phyloP scores from a whole-genome alignment of 2,797 vertebrate genomes.

The Sebastes cheni region DNA sequence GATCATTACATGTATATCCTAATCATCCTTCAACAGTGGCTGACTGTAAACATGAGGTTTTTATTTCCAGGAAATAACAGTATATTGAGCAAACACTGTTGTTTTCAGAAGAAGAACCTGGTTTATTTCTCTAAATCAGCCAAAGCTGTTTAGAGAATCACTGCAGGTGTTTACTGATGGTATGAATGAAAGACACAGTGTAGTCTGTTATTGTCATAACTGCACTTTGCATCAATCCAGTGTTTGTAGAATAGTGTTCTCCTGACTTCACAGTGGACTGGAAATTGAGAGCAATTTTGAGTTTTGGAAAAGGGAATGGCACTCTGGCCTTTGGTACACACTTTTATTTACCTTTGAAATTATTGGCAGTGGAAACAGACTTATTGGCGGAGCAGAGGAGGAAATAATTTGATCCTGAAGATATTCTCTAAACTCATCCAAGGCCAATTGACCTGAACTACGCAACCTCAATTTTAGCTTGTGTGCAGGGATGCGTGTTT shows the following conservation, averaged over 20 bases:
- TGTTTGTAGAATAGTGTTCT: constrained; percentile 9
- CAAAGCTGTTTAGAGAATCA: constrained; percentile 38
- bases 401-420: constrained; percentile 26
- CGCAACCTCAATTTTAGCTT: constrained; percentile 22
- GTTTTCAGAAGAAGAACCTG: constrained; percentile 14
- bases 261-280: constrained; percentile 8
- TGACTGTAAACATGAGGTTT: constrained; percentile 23
- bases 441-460: constrained; percentile 25
- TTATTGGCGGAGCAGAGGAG: constrained; percentile 11
- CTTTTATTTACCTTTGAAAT: constrained; percentile 48
- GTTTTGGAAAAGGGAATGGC: constrained; percentile 1
- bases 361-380: constrained; percentile 24
- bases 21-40: constrained; percentile 35
- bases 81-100: constrained; percentile 24
- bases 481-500: background rate
- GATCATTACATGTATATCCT: background rate
- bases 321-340: constrained; percentile 44
- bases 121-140: constrained; percentile 51
- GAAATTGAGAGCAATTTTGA: constrained; percentile 34
- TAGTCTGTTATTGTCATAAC: background rate
- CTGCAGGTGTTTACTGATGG: constrained; percentile 16
- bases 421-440: constrained; percentile 20
- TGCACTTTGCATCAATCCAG: background rate
- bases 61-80: constrained; percentile 20
- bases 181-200: background rate